Base-by-base conservation (phyloP, 2,888 invertebrate genomes). In the Dasypogon diadema region DNA sequence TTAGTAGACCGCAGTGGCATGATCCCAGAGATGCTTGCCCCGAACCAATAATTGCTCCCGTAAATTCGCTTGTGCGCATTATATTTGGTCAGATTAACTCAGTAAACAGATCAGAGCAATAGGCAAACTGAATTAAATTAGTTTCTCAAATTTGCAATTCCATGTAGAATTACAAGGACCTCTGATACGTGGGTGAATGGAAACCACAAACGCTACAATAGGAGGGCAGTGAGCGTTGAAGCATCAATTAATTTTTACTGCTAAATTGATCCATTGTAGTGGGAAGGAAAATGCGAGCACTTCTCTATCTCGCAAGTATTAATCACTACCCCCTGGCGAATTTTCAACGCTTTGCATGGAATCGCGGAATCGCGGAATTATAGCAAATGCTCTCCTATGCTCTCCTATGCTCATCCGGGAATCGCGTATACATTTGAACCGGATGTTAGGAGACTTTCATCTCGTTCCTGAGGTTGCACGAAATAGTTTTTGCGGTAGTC, bases 31-130 rank as follows among this genome's bases (percentile, higher is more conserved):
- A 56, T 56, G 56, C 5, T 56, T 22, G n/a, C 56, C 18, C n/a
- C 14, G 30, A 8, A n/a, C 12, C 34, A 30, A 34, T 30, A 58
- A 58, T 58, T 14, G 30, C 30, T 58, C 30, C 30, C 26, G 58
- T 14, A 18, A 18, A 58, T 34, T 16, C 30, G 34, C 30, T 16
- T 16, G 30, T 34, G 42, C 16, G 18, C 30, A 22, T 46, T 65
- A 37, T 65, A 37, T 63, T 42, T 34, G 42, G 24, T 22, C 42
- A 46, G 18, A 65, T 65, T 42, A 65, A 65, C 63, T 46, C n/a
- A 21, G 46, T 46, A 65, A 65, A 65, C 63, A 65, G 37, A 21
- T 46, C 34, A 63, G 63, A 21, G 10, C 63, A n/a, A 46, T 46
- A 18, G 46, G n/a, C 37, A 42, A 42, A 42, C 42, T 22, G 46